Conservation (phyloP, 92 coral and sea anemone species). For the Ricordea florida region DNA sequence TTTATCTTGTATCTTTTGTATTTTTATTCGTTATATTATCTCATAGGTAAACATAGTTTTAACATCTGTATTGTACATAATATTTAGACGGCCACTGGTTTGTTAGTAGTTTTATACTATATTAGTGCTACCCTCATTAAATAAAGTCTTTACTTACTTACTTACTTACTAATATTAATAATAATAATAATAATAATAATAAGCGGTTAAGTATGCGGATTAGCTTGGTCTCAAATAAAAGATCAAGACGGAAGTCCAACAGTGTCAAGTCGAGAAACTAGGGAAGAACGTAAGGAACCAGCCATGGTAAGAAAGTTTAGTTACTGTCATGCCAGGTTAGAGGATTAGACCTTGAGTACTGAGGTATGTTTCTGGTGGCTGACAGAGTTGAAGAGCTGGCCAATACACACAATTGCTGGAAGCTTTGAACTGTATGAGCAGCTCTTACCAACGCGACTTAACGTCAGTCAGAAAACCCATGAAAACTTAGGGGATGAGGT, state of each 20-base stretch:
- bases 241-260: not conserved
- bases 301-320: not conserved
- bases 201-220: not conserved
- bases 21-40: too few species aligned
- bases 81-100: too few species aligned
- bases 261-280: not conserved
- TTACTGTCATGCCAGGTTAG: not conserved
- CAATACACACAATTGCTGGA: not conserved
- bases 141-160: too few species aligned
- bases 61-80: too few species aligned
- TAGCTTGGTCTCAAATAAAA: not conserved
- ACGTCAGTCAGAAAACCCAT: not conserved
- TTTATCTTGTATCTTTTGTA: too few species aligned
- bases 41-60: too few species aligned
- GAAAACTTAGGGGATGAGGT: not conserved
- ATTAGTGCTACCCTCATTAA: too few species aligned
- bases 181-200: too few species aligned
- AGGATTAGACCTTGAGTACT: not conserved
- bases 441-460: not conserved
- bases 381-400: not conserved
- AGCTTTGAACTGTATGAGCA: not conserved
- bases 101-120: too few species aligned
- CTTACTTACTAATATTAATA: too few species aligned
- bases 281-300: not conserved
- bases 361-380: slow-evolving; percentile 7